These are phyloP conservation scores for Aptenodytes forsteri DNA, from an alignment of 2,113 vertebrate genomes.

Conservation along the genomic window DNA sequence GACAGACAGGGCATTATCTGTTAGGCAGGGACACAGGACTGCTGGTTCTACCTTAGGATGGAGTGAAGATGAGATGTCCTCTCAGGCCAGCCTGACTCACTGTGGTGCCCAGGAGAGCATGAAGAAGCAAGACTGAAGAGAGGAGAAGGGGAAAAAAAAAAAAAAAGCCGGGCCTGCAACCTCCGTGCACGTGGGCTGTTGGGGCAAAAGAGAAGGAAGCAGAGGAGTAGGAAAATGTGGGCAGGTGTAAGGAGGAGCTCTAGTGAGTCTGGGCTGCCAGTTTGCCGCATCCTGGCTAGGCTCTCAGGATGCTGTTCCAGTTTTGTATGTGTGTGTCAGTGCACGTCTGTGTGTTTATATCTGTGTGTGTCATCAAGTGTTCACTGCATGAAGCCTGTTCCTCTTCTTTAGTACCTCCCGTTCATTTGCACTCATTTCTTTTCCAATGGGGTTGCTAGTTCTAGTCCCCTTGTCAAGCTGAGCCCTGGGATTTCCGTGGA, in stretches of 20 bases:
- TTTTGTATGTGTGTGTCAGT: background rate
- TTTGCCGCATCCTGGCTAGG: accelerated
- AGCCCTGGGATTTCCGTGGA: background rate
- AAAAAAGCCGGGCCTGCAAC: background rate
- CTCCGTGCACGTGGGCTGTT: background rate
- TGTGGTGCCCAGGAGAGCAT: background rate
- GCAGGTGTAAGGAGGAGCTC: background rate
- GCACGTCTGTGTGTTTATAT: accelerated
- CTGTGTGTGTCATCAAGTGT: accelerated
- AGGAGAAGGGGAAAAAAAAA: background rate
- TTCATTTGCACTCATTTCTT: accelerated
- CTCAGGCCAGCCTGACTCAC: background rate
- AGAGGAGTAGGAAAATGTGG: accelerated
- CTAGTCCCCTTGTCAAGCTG: background rate
- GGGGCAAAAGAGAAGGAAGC: background rate
- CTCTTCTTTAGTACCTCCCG: background rate
- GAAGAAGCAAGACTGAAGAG: background rate
- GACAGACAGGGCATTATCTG: accelerated
- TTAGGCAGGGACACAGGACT: background rate
- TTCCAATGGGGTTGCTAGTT: accelerated
- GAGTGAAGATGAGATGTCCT: background rate
- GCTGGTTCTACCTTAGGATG: background rate
- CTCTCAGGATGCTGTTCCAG: accelerated
- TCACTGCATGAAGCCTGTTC: background rate
- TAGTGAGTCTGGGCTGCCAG: background rate